A percentile compares a stretch with the other conserved stretches of the same genome.
phyloP scores from a whole-genome alignment of 64 coral and sea anemone species.

The Astreopora myriophthalma region DNA sequence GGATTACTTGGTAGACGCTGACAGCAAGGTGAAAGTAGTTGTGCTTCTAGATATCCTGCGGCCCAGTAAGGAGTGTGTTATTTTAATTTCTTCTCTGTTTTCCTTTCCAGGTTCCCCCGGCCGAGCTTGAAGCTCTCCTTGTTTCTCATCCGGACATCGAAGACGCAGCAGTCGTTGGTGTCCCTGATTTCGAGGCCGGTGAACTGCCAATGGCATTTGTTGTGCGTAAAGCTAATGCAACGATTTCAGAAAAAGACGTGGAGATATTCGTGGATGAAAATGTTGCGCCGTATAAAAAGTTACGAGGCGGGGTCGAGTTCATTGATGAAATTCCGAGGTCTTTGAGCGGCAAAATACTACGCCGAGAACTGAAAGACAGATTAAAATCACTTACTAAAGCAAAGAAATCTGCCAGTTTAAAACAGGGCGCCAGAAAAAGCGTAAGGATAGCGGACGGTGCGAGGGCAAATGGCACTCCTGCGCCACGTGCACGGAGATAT shows the following conservation, averaged over 20 bases:
- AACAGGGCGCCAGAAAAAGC: neutral
- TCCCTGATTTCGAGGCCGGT: slow-evolving; percentile 53
- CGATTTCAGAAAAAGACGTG: slow-evolving; percentile 58
- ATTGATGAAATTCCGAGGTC: slow-evolving; percentile 76
- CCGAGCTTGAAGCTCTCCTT: slow-evolving; percentile 70
- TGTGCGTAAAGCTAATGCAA: slow-evolving; percentile 21
- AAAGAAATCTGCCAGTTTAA: neutral
- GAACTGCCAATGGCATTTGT: slow-evolving; percentile 83
- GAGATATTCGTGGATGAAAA: slow-evolving; percentile 52
- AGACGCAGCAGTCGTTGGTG: slow-evolving; percentile 74
- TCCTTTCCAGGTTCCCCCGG: slow-evolving; percentile 54
- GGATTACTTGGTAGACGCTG: too few relatives aligned
- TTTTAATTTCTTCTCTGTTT: neutral
- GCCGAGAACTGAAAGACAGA: slow-evolving; percentile 47
- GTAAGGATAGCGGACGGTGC: neutral
- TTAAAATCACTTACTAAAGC: neutral
- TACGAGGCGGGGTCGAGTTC: slow-evolving; percentile 79
- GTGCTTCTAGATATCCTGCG: too few relatives aligned
- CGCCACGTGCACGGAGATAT: neutral
- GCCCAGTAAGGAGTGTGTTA: too few relatives aligned
- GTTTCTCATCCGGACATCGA: slow-evolving; percentile 57
- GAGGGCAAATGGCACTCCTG: neutral
- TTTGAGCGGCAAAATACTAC: slow-evolving; percentile 76
- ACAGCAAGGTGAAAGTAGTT: too few relatives aligned
- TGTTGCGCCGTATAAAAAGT: slow-evolving; percentile 69